phyloP scores from a whole-genome alignment of 2,113 vertebrate genomes.

The Paramormyrops kingsleyae region DNA sequence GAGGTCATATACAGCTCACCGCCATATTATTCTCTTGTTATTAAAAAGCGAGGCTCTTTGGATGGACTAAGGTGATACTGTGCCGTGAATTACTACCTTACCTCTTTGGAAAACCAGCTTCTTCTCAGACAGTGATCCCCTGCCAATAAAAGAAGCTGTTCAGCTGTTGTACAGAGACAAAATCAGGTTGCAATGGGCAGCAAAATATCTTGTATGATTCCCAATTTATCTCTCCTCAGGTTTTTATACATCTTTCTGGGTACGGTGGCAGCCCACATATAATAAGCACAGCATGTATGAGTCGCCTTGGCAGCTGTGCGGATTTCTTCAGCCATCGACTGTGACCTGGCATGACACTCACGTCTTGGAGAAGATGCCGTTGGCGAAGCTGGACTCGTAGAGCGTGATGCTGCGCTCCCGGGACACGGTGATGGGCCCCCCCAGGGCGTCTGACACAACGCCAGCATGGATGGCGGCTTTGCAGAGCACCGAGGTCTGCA shows the following conservation, averaged over 20 bases:
- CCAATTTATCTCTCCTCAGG: neutral
- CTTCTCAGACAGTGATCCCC: constrained; percentile 77
- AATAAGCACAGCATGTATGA: neutral
- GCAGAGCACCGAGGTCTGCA: constrained; percentile 76
- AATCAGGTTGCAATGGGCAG: no score
- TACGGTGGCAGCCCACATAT: neutral
- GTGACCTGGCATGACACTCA: constrained; percentile 32
- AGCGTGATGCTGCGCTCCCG: constrained; percentile 66
- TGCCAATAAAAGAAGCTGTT: constrained; percentile 38
- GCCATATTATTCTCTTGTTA: neutral
- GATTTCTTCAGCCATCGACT: neutral
- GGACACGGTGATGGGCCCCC: constrained; percentile 62
- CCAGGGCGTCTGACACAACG: constrained; percentile 59
- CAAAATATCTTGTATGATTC: neutral
- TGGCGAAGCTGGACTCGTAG: constrained; percentile 73
- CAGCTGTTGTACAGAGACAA: neutral
- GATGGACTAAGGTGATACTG: neutral
- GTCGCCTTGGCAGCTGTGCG: neutral
- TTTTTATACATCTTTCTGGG: neutral
- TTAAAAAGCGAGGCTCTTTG: neutral
- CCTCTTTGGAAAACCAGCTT: constrained; percentile 71
- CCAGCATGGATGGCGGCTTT: constrained; percentile 76
- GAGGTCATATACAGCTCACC: neutral
- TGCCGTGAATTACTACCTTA: constrained; percentile 35
- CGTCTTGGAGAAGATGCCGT: constrained; percentile 74